Conservation (phyloP, 23 tunicate genomes). For the Botrylloides violaceus region DNA sequence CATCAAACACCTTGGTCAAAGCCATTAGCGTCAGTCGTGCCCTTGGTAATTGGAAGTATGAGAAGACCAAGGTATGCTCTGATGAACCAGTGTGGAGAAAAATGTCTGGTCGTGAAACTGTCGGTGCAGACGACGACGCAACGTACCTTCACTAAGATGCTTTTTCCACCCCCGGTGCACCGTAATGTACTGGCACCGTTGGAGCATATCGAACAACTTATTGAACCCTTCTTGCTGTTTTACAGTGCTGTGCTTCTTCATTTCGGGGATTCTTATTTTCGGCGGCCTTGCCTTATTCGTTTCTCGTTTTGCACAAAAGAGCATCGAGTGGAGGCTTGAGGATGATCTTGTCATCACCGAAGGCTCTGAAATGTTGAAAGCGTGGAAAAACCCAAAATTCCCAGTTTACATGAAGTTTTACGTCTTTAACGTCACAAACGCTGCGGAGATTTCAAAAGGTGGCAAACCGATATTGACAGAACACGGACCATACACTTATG, state of each 20-base stretch:
- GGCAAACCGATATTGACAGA: constrained; percentile 63
- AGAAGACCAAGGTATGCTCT: too few species aligned
- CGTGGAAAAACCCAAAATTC: constrained; percentile 68
- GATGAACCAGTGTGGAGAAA: too few species aligned
- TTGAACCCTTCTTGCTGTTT: background rate
- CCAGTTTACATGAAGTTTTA: constrained; percentile 90
- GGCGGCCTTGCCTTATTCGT: constrained; percentile 5
- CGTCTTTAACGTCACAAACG: constrained; percentile 75
- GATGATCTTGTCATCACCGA: constrained; percentile 42
- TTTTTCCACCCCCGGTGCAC: too few species aligned
- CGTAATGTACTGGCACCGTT: too few species aligned
- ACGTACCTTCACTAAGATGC: too few species aligned
- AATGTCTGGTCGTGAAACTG: too few species aligned
- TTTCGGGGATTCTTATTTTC: constrained; percentile 15
- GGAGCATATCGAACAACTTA: too few species aligned
- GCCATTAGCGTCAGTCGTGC: too few species aligned
- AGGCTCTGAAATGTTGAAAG: constrained; percentile 46
- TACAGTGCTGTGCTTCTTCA: constrained; percentile 16
- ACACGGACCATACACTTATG: constrained; percentile 73
- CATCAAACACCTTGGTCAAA: too few species aligned
- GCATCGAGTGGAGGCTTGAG: background rate
- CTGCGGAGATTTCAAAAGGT: constrained; percentile 38
- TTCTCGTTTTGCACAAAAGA: constrained; percentile 10
- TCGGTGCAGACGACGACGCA: too few species aligned
- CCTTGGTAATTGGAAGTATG: too few species aligned